Evolutionary conservation across 2,797 vertebrate species (phyloP).

Genomic region (Eidolon dupreanum): DNA sequence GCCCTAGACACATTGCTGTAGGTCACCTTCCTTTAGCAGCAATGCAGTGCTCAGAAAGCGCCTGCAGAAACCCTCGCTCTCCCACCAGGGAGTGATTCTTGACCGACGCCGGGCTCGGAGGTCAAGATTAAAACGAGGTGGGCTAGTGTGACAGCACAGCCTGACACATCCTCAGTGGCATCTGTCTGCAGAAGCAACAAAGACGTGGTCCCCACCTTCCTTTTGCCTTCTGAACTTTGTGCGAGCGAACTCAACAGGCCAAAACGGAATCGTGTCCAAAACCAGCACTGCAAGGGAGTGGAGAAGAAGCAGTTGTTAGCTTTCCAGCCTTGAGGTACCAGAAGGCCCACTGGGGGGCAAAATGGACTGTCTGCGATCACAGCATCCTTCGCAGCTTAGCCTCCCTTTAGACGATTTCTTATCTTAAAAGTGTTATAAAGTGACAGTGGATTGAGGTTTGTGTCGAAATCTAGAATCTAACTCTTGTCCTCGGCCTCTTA

Average conservation of each 20-base stretch:
- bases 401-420: neutral
- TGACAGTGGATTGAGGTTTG: neutral
- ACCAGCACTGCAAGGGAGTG: neutral
- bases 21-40: neutral
- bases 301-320: neutral
- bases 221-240: neutral
- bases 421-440: neutral
- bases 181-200: neutral
- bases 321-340: neutral
- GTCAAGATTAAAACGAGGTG: neutral
- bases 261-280: neutral
- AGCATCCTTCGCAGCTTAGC: neutral
- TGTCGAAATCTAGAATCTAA: neutral
- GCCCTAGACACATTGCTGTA: fast-evolving
- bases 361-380: neutral
- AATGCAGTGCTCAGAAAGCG: neutral
- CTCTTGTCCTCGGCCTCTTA: neutral
- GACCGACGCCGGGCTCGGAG: neutral
- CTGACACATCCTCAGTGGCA: neutral
- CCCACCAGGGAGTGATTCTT: neutral
- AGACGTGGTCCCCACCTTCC: neutral
- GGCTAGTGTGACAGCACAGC: neutral
- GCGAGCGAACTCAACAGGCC: neutral
- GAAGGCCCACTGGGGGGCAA: neutral
- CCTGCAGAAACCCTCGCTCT: neutral